A percentile compares a stretch with the other conserved stretches of the same genome.
These are phyloP conservation scores for Abrostola tripartita DNA, from an alignment of 2,888 invertebrate genomes.

Conservation along the genomic window DNA sequence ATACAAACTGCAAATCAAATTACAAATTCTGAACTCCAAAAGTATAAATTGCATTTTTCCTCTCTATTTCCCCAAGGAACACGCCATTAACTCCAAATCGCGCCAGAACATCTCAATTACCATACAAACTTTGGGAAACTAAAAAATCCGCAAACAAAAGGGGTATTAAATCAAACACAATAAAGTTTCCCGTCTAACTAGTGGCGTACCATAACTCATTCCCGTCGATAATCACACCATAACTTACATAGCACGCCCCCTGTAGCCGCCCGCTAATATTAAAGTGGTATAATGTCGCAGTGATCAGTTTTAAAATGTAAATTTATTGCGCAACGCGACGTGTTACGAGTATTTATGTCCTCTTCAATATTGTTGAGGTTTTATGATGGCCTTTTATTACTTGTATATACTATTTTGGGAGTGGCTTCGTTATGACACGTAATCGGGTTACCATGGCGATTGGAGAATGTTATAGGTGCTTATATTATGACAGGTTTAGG, in stretches of 20 bases:
- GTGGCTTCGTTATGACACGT: constrained; percentile 34
- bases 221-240: constrained; percentile 59
- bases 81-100: constrained; percentile 55
- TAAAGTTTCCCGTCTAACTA: constrained; percentile 53
- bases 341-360: constrained; percentile 51
- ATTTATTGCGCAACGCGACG: constrained; percentile 53
- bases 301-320: constrained; percentile 62
- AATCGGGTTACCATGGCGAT: constrained; percentile 42
- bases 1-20: constrained; percentile 10
- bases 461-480: constrained; percentile 33
- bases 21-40: constrained; percentile 26
- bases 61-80: constrained; percentile 40
- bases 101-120: constrained; percentile 54
- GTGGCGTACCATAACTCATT: constrained; percentile 51
- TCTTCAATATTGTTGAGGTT: constrained; percentile 49
- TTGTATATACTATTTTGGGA: constrained; percentile 45
- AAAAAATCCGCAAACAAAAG: constrained; percentile 56
- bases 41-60: constrained; percentile 41
- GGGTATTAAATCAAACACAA: constrained; percentile 59
- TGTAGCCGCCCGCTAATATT: constrained; percentile 52
- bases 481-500: constrained; percentile 14
- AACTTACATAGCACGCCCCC: constrained; percentile 48
- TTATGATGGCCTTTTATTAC: constrained; percentile 51
- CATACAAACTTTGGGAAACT: constrained; percentile 48
- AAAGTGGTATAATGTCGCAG: constrained; percentile 57